phyloP scores from a whole-genome alignment of 2,797 vertebrate genomes.

The Schizopygopsis pylzovi region DNA sequence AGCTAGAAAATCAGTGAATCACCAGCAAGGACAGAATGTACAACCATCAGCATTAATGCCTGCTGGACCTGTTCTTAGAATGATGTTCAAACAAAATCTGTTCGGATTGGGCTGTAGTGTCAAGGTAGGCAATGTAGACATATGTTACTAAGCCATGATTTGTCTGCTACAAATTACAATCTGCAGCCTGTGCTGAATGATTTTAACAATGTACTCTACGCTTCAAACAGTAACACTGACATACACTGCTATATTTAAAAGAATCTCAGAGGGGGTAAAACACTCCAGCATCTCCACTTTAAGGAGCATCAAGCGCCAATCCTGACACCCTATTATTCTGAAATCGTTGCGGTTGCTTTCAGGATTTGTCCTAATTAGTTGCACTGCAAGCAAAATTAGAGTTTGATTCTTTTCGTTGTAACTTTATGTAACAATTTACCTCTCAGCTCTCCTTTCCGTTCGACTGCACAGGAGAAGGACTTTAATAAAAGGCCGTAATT shows the following conservation, averaged over 20 bases:
- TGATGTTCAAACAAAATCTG: constrained; percentile 41
- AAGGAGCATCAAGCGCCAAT: background rate
- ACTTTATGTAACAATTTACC: constrained; percentile 16
- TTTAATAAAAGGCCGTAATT: constrained; percentile 11
- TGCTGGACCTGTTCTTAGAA: constrained; percentile 40
- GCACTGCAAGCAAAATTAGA: constrained; percentile 10
- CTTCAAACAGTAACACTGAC: background rate
- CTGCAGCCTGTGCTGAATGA: background rate
- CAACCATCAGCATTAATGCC: constrained; percentile 5
- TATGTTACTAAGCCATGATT: constrained; percentile 28
- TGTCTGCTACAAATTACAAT: constrained; percentile 22
- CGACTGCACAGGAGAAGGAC: constrained; percentile 1
- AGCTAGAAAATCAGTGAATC: constrained; percentile 33
- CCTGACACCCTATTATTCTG: constrained; percentile 13
- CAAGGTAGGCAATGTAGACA: constrained; percentile 18
- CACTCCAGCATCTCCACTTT: constrained; percentile 6
- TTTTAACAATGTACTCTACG: background rate
- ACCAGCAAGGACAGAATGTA: constrained; percentile 34
- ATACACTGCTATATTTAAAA: background rate
- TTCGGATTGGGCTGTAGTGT: constrained; percentile 6
- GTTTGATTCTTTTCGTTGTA: constrained; percentile 1
- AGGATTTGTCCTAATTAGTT: constrained; percentile 14
- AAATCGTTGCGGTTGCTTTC: background rate
- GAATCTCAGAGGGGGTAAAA: background rate
- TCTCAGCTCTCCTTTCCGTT: background rate